phyloP scores from a whole-genome alignment of 2,888 invertebrate species.

The Ormyrus pomaceus region DNA sequence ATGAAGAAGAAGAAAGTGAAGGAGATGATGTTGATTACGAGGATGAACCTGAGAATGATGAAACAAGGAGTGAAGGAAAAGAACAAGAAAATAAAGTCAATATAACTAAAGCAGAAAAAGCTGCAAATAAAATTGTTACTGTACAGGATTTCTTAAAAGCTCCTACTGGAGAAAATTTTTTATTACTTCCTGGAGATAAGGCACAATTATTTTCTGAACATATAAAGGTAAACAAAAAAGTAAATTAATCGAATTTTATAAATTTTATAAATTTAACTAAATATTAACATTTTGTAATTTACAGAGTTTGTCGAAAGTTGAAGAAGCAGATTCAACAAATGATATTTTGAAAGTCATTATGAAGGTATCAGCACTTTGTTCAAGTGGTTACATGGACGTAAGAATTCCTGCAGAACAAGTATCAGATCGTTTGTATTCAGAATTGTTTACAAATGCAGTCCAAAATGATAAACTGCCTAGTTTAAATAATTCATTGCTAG shows the following conservation, averaged over 20 bases:
- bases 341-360: constrained; percentile 75
- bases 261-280: constrained; percentile 9
- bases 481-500: constrained; percentile 81
- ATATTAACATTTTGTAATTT: constrained; percentile 36
- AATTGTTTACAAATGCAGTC: constrained; percentile 78
- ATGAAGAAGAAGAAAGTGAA: constrained; percentile 68
- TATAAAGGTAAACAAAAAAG: constrained; percentile 63
- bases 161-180: constrained; percentile 76
- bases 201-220: constrained; percentile 63
- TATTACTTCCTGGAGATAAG: constrained; percentile 75
- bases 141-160: constrained; percentile 76
- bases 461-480: constrained; percentile 76
- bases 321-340: constrained; percentile 66
- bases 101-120: constrained; percentile 59
- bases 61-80: constrained; percentile 69
- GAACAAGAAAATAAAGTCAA: constrained; percentile 64
- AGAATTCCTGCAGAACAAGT: constrained; percentile 75
- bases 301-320: constrained; percentile 61
- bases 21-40: constrained; percentile 71
- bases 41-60: constrained; percentile 68
- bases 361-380: constrained; percentile 79
- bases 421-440: constrained; percentile 77
- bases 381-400: constrained; percentile 77
- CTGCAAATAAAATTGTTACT: constrained; percentile 62
- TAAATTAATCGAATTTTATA: neutral